Base-by-base conservation (phyloP, 2,888 invertebrate genomes). In the Calameuta filiformis region DNA sequence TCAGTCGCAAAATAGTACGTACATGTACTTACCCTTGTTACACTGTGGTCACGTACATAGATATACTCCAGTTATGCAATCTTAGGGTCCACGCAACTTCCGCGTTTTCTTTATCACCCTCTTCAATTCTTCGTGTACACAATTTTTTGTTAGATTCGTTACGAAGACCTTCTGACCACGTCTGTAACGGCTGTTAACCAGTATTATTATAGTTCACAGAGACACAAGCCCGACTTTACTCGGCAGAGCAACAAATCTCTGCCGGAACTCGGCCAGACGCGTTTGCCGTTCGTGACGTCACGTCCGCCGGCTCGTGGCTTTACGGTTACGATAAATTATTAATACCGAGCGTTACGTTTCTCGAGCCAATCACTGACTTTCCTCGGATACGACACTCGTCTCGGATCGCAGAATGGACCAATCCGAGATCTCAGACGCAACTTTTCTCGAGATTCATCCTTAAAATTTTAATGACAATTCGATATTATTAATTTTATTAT, bases 251-350 rank as follows among this genome's bases (percentile, higher is more conserved):
- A 56, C 23, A 33, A 71, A 71, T 71, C 71, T 71, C 74, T 77
- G 81, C 86, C 84, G 86, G 85, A 85, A 86, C 85, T 85, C 83
- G 84, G 81, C 83, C 85, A 85, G 85, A 85, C 85, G 83, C 80
- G 81, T 75, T 80, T 75, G 83, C 80, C 79, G 81, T 82, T 81
- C 76, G 79, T 76, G 77, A 77, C 82, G 76, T 79, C 82, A 79
- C 82, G 81, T 84, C 84, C 85, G 85, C 79, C 82, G 79, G 81
- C 82, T 71, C 71, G 71, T 31, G 71, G 71, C 71, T 71, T 71
- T 71, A 71, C 71, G 2, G 71, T 71, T 71, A 71, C 71, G 71
- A 71, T 71, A 71, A 31, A 71, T 71, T 71, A 71, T 71, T 71
- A 30, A 71, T 71, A 56, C 23, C 56, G 23, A 9, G 23, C 56